Conservation (phyloP, 2,888 invertebrate species). For the Caenorhabditis auriculariae region DNA sequence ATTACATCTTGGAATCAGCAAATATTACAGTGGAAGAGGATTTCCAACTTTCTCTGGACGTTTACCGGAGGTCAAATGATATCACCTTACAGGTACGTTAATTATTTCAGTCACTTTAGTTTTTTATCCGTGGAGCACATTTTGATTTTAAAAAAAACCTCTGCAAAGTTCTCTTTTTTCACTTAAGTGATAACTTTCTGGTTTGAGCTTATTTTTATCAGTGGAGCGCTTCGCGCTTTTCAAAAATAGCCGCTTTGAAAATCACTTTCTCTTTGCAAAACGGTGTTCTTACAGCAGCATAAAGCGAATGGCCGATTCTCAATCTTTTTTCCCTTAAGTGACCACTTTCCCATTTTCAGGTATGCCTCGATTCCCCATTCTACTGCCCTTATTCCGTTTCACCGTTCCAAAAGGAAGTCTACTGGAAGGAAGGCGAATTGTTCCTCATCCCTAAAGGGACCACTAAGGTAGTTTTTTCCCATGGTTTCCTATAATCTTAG, state of each 20-base stretch:
- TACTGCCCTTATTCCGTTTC: constrained; percentile 48
- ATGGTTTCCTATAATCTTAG: not conserved
- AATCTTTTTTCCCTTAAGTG: not conserved
- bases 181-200: too few relatives aligned
- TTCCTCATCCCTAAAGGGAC: constrained; percentile 41
- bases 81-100: constrained; percentile 44
- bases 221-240: too few relatives aligned
- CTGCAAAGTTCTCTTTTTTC: not conserved
- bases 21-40: constrained; percentile 39
- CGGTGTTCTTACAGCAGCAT: too few relatives aligned
- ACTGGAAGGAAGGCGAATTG: constrained; percentile 44
- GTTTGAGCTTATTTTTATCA: too few relatives aligned
- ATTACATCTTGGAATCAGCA: constrained; percentile 51
- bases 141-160: not conserved
- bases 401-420: constrained; percentile 35
- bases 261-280: too few relatives aligned
- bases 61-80: constrained; percentile 52
- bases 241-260: too few relatives aligned
- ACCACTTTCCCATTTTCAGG: constrained; percentile 17
- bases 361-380: constrained; percentile 47
- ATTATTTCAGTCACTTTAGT: not conserved
- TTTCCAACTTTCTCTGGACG: constrained; percentile 40
- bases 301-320: not conserved
- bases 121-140: too few relatives aligned
- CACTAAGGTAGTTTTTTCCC: constrained; percentile 11